Conservation (phyloP, 2,113 vertebrate species). For the Probosciger aterrimus region DNA sequence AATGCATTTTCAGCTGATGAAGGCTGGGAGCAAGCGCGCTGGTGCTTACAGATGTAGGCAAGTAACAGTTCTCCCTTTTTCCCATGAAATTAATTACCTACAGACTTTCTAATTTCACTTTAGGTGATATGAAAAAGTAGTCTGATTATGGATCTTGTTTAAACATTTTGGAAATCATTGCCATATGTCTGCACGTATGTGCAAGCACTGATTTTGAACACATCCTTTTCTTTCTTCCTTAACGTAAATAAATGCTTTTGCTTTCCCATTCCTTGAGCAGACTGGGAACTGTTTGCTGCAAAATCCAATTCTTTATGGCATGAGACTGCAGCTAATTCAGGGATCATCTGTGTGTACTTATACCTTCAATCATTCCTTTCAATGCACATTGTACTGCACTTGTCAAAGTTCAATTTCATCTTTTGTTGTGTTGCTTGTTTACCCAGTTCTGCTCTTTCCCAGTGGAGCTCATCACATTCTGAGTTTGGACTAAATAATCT, state of each 20-base stretch:
- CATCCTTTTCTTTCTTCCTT: background rate
- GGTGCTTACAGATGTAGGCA: background rate
- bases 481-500: background rate
- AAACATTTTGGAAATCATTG: background rate
- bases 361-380: constrained; percentile 32
- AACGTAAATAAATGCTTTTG: background rate
- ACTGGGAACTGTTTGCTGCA: background rate
- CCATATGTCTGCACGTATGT: background rate
- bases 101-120: background rate
- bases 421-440: background rate
- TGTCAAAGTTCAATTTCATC: constrained; percentile 20
- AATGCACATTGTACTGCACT: background rate
- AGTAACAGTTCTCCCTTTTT: background rate
- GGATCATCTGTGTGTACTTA: constrained; percentile 44
- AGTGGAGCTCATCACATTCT: background rate
- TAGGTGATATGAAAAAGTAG: background rate
- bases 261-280: background rate
- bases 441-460: background rate
- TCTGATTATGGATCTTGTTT: background rate
- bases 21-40: background rate
- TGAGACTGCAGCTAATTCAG: constrained; percentile 29
- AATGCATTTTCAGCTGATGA: background rate
- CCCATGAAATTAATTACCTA: background rate
- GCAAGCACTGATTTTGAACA: background rate
- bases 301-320: background rate